phyloP scores from a whole-genome alignment of 1,140 invertebrate genomes.

The Drosophila serrata region DNA sequence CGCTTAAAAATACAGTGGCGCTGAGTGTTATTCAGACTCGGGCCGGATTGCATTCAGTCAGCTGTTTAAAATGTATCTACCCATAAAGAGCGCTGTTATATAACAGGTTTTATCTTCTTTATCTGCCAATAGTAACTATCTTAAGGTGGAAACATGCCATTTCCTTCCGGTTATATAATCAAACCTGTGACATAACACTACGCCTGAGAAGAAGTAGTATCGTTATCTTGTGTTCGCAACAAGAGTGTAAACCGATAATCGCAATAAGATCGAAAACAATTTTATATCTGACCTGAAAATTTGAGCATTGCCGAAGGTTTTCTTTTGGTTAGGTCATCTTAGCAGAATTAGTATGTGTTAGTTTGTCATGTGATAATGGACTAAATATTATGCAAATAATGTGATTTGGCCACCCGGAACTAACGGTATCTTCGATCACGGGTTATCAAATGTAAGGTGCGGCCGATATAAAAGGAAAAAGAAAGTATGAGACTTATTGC shows the following conservation, averaged over 20 bases:
- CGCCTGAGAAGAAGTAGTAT: constrained; percentile 1
- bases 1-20: constrained; percentile 11
- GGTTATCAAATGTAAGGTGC: constrained; percentile 18
- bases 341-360: neutral
- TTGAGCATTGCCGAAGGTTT: constrained; percentile 15
- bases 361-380: constrained; percentile 32
- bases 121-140: neutral
- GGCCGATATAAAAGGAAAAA: constrained; percentile 4
- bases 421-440: constrained; percentile 27
- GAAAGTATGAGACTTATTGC: neutral
- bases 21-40: neutral
- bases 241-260: constrained; percentile 26
- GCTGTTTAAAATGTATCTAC: constrained; percentile 1
- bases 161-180: constrained; percentile 7
- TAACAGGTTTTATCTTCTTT: constrained; percentile 5
- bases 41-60: neutral
- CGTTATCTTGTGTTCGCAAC: constrained; percentile 28
- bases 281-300: constrained; percentile 33
- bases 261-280: constrained; percentile 30
- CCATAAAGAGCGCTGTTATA: constrained; percentile 9
- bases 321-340: constrained; percentile 7
- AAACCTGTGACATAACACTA: constrained; percentile 32
- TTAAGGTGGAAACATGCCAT: neutral
- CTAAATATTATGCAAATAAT: constrained; percentile 34
- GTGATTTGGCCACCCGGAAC: neutral